Conservation (phyloP, 2,888 invertebrate genomes). For the Caenorhabditis drosophilae region DNA sequence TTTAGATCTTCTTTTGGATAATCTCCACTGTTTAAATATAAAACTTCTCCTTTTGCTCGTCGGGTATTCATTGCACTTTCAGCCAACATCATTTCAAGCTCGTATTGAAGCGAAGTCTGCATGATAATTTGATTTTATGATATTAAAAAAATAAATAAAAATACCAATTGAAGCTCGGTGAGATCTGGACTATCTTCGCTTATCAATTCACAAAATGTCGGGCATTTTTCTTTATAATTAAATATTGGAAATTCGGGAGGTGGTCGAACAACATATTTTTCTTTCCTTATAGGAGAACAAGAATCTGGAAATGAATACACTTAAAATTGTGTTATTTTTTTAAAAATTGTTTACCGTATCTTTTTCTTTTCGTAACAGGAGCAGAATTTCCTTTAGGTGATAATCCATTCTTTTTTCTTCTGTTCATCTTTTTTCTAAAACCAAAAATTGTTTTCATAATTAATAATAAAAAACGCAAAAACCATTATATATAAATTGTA, state of each 20-base stretch:
- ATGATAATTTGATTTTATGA: conserved; percentile 1
- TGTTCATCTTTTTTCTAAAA: conserved; percentile 16
- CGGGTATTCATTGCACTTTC: conserved; percentile 21
- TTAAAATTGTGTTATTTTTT: too few relatives aligned
- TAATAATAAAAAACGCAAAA: not conserved
- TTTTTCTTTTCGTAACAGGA: not conserved
- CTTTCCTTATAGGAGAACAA: not conserved
- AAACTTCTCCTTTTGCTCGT: conserved; percentile 29
- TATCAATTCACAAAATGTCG: conserved; percentile 11
- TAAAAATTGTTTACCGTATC: too few relatives aligned
- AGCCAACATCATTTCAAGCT: conserved; percentile 41
- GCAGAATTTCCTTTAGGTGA: not conserved
- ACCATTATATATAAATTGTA: too few relatives aligned
- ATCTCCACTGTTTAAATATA: conserved; percentile 41
- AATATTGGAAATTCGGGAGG: conserved; percentile 35
- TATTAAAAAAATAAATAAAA: not conserved
- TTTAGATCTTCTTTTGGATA: conserved; percentile 43
- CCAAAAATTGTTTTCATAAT: not conserved
- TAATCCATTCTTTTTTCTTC: conserved; percentile 25
- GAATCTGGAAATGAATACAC: conserved; percentile 14
- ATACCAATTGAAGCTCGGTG: too few relatives aligned
- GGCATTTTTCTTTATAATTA: conserved; percentile 13
- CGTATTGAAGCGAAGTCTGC: conserved; percentile 40
- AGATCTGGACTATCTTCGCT: conserved; percentile 11
- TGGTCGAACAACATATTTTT: conserved; percentile 1